Evolutionary conservation across 2,797 vertebrate genomes (phyloP), one percentile per base, ranked within the genome.

Genomic region (Microctenopoma steveboyesi): DNA sequence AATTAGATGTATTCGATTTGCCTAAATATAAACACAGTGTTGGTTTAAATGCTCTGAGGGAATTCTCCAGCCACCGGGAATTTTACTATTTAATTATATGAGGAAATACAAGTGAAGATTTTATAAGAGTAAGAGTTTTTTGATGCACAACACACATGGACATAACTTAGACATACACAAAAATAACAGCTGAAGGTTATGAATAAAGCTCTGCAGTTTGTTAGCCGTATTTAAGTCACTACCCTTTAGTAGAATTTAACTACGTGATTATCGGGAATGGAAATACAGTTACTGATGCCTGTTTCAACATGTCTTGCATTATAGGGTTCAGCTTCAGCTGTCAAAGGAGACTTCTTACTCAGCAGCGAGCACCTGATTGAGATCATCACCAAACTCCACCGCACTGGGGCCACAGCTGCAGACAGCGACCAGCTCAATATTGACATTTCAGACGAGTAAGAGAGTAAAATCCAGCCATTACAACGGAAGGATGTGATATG

Each of bases 381-480:
- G 90, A 97, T 98, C 88, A 96, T 97, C 91, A 99, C 98, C 86
- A 98, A 99, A 86, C 94, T 99, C 2, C 96, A 98, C 75, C 95
- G 95, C 78, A 94, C 93, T 0, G 95, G 95, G 1, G 91, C 95
- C 81, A 94, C 94, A 68, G 91, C 95, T 50, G 94, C 95, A 45
- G 95, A 96, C 72, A 92, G 94, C 82, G 96, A 95, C 81, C 95
- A 95, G 82, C 94, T 99, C 84, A 94, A 91, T 86, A 89, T 99
- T 0, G 95, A 99, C 92, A 98, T 99, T 91, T 96, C 96, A 3
- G 97, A 99, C 78, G 97, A 99, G 98, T 99, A 96, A 61, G 97
- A 88, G 0, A 0, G 42, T 37, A 12, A 7, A 8, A 11, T 47
- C 1, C 1, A 4, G 0, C 64, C 15, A 45, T 18, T 51, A n/a